Evolutionary conservation across 2,113 vertebrate species (phyloP).

Genomic region (Xenotilapia longispinis): DNA sequence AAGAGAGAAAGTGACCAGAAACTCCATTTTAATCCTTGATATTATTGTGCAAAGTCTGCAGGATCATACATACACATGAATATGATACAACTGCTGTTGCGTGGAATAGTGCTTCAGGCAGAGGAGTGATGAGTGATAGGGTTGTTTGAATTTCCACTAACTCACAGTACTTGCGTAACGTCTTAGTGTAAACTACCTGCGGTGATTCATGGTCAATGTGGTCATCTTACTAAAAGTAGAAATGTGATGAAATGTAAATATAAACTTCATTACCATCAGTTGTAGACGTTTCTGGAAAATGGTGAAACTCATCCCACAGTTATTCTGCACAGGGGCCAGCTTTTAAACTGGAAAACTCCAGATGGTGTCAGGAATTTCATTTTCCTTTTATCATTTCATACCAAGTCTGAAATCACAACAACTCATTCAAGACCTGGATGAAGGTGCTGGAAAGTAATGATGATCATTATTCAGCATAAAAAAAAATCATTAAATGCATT

Average conservation of each 20-base stretch:
- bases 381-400: not conserved
- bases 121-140: not conserved
- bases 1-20: not conserved
- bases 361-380: not conserved
- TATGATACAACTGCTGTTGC: not conserved
- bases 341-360: not conserved
- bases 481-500: not conserved
- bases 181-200: not conserved
- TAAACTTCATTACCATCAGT: not conserved
- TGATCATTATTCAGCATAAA: not conserved
- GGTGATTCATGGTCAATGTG: not conserved
- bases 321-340: not conserved
- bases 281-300: not conserved
- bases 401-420: not conserved
- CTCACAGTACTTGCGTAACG: not conserved
- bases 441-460: not conserved
- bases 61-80: not conserved
- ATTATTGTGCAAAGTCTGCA: not conserved
- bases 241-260: not conserved
- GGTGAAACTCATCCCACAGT: not conserved
- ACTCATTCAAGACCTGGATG: not conserved
- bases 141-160: not conserved
- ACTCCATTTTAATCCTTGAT: not conserved
- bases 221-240: not conserved
- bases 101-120: not conserved